phyloP scores from a whole-genome alignment of 2,113 vertebrate species.

The Lophotis ruficrista region DNA sequence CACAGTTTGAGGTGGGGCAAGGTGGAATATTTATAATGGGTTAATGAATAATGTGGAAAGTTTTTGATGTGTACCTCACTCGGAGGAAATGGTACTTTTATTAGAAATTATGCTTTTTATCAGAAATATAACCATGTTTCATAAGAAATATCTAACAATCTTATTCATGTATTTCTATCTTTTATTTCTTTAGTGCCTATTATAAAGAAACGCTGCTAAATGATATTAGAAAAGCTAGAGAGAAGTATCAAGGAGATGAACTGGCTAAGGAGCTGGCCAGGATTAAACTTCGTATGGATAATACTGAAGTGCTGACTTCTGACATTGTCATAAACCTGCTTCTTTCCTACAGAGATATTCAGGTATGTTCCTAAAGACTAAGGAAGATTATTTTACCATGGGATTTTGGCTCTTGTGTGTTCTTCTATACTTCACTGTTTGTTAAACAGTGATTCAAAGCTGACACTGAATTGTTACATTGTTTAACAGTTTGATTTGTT shows the following conservation, averaged over 20 bases:
- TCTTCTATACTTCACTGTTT: neutral
- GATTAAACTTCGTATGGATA: slow-evolving; percentile 93
- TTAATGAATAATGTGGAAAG: neutral
- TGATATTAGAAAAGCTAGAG: slow-evolving; percentile 91
- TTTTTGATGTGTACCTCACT: neutral
- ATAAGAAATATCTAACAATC: neutral
- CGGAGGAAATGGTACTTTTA: neutral
- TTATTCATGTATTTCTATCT: neutral
- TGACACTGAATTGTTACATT: neutral
- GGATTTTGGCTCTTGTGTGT: neutral
- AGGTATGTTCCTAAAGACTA: slow-evolving; percentile 77
- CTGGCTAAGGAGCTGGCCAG: slow-evolving; percentile 89
- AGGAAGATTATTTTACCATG: neutral
- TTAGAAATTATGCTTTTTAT: neutral
- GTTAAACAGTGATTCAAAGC: neutral
- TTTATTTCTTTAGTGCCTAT: slow-evolving; percentile 78
- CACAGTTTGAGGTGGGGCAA: neutral
- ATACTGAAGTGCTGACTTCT: slow-evolving; percentile 90
- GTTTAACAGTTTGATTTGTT: neutral
- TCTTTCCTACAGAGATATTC: slow-evolving; percentile 95
- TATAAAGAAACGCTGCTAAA: slow-evolving; percentile 91
- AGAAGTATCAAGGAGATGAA: slow-evolving; percentile 93
- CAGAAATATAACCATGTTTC: neutral
- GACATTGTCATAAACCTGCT: slow-evolving; percentile 95
- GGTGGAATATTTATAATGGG: neutral